Evolutionary conservation across 2,888 invertebrate genomes (phyloP).

Genomic region (Drosophila incognita): DNA sequence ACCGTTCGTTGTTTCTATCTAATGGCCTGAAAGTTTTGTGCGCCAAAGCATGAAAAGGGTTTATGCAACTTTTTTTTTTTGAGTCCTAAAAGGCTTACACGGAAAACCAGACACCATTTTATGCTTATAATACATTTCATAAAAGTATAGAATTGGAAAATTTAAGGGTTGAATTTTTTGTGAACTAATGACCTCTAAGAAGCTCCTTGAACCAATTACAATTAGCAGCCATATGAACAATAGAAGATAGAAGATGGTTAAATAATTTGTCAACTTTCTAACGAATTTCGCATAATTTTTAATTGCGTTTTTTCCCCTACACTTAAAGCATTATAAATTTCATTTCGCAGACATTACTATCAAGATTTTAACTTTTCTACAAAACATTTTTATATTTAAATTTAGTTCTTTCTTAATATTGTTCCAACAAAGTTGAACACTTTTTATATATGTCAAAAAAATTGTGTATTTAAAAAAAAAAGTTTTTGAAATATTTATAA

Average conservation of each 20-base stretch:
- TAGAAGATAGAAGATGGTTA: not conserved
- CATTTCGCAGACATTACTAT: not conserved
- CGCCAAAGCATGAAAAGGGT: conserved; percentile 54
- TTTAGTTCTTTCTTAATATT: not conserved
- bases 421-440: not conserved
- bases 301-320: not conserved
- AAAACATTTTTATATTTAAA: no score
- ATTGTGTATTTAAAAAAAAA: no score
- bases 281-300: not conserved
- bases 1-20: conserved; percentile 53
- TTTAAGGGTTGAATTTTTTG: conserved; percentile 18
- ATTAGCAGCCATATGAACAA: conserved; percentile 2
- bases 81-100: conserved; percentile 45
- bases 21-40: conserved; percentile 61
- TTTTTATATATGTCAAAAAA: not conserved
- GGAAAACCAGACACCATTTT: conserved; percentile 24
- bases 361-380: not conserved
- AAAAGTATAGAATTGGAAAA: conserved; percentile 2
- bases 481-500: not conserved
- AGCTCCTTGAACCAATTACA: conserved; percentile 34
- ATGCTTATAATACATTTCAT: conserved; percentile 24
- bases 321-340: not conserved
- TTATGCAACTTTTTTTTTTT: conserved; percentile 23
- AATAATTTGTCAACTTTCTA: not conserved
- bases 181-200: conserved; percentile 35